Evolutionary conservation across 2,888 invertebrate species (phyloP), one percentile per base, ranked within the genome.

Genomic region (Margaritifera margaritifera): DNA sequence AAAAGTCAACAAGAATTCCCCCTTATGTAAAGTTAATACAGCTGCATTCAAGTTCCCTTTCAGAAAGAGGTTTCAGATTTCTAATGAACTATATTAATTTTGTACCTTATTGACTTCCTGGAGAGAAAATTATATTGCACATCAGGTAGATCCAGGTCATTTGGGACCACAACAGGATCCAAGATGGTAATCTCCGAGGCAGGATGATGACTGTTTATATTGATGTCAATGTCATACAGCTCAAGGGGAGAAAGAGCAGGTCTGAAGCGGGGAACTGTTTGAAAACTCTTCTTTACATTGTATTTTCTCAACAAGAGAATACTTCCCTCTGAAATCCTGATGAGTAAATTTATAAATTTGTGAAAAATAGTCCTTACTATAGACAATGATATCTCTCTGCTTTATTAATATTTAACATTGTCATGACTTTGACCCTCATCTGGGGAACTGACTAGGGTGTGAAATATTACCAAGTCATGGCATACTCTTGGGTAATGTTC

Each of bases 171-270:
- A 18, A 57, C 62, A 19, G 65, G 31, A 51, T 80, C 66, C n/a
- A 84, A 64, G 24, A 81, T 60, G 27, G 62, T 77, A 18, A 84
- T 69, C 56, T 80, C 77, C 6, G 77, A 64, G 11, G 24, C 67
- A 4, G 84, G 82, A 62, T 82, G 74, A 42, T 80, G 78, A 42
- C 74, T 69, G 65, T 84, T 81, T 11, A 83, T 24, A 67, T 80
- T 80, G 24, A 84, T 68, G 63, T 83, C 84, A n/a, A 80, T 78
- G 25, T 75, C 75, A 65, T 53, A 75, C 24, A 78, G 20, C 25
- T 71, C 69, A 8, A 69, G 60, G 50, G 74, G 68, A 8, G 57
- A 58, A 6, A 72, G 66, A 6, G 63, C 65, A 6, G 71, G 66
- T 52, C 62, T 70, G 56, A 71, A 71, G 31, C 72, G 63, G 0